Evolutionary conservation across 2,113 vertebrate genomes (phyloP).

Genomic region (Corydoras sp.): DNA sequence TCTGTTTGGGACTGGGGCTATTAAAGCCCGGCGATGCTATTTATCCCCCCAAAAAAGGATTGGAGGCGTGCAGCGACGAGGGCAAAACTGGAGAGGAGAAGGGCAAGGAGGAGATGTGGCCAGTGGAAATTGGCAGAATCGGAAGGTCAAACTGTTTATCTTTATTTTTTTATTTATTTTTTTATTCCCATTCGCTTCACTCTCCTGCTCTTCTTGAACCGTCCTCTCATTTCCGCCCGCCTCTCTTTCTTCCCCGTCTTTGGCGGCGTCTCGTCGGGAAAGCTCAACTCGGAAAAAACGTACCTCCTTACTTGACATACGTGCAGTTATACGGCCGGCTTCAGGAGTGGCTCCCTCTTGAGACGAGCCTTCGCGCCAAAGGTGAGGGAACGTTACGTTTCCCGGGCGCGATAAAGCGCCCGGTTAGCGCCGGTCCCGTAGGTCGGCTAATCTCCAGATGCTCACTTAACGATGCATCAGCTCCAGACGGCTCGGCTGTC

Average conservation of each 20-base stretch:
- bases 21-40: constrained; percentile 72
- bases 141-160: constrained; percentile 74
- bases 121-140: constrained; percentile 68
- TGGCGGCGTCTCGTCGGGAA: constrained; percentile 54
- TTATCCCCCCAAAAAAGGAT: constrained; percentile 74
- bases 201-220: constrained; percentile 53
- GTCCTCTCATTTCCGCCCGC: constrained; percentile 47
- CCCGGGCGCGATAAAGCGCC: constrained; percentile 27
- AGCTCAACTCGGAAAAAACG: constrained; percentile 37
- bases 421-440: constrained; percentile 18
- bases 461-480: constrained; percentile 34
- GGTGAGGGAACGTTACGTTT: constrained; percentile 43
- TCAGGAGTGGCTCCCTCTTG: not conserved
- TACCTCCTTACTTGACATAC: constrained; percentile 20
- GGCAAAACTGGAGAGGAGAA: constrained; percentile 61
- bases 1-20: constrained; percentile 77
- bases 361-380: constrained; percentile 25
- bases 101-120: constrained; percentile 53
- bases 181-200: constrained; percentile 55
- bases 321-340: constrained; percentile 21
- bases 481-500: constrained; percentile 27
- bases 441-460: constrained; percentile 29
- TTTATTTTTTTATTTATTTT: constrained; percentile 22
- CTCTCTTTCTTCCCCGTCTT: constrained; percentile 5
- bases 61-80: constrained; percentile 65